A percentile compares a stretch with the other conserved stretches of the same genome.
These are phyloP conservation scores for Macroglossus sobrinus DNA, from an alignment of 2,113 vertebrate species.

Conservation along the genomic window DNA sequence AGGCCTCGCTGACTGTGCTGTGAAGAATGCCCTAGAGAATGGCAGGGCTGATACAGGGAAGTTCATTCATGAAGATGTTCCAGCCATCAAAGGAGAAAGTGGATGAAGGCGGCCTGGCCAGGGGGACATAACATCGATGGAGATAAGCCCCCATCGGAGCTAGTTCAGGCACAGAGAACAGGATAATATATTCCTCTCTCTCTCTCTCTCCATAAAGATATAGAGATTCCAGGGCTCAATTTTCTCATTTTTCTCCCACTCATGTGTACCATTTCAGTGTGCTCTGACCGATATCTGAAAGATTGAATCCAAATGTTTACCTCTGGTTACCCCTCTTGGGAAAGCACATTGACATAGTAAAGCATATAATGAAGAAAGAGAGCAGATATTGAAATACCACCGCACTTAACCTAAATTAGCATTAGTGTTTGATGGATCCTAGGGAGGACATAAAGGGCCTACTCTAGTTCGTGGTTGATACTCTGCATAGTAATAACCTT, in stretches of 20 bases:
- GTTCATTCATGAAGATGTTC: rapidly evolving
- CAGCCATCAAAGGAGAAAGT: not conserved
- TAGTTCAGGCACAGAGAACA: not conserved
- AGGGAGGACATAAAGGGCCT: not conserved
- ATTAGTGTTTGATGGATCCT: not conserved
- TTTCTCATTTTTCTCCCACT: not conserved
- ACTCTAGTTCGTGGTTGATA: too few species aligned
- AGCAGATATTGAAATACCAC: too few species aligned
- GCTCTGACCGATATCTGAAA: not conserved
- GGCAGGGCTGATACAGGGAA: not conserved
- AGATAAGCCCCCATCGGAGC: rapidly evolving
- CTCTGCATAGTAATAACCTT: not conserved
- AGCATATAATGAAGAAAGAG: not conserved
- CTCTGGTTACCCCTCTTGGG: not conserved
- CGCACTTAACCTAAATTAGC: not conserved
- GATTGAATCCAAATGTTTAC: not conserved
- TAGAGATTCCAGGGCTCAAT: too few species aligned
- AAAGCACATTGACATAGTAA: not conserved
- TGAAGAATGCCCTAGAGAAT: rapidly evolving
- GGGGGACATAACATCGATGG: rapidly evolving
- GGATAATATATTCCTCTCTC: not conserved
- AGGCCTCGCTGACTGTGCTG: not conserved
- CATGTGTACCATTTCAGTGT: not conserved
- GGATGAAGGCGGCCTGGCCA: too few species aligned
- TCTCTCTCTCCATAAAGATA: too few species aligned